phyloP scores from a whole-genome alignment of 2,113 vertebrate genomes.

The Varanus komodoensis region DNA sequence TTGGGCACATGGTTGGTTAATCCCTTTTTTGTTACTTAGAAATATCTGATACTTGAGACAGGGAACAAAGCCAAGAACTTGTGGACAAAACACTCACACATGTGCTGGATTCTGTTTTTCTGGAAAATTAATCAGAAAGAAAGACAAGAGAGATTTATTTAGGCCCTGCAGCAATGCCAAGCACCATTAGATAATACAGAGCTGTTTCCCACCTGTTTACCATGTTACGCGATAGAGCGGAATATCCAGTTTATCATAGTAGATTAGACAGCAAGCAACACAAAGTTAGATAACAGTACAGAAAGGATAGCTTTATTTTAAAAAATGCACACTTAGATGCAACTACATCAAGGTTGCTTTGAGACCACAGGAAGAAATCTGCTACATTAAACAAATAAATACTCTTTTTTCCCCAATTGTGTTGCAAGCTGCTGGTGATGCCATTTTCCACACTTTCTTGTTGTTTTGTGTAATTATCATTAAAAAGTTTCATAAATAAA shows the following conservation, averaged over 20 bases:
- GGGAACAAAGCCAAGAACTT: background rate
- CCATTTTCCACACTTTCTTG: background rate
- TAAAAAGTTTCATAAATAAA: slow-evolving; percentile 7
- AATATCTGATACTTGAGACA: background rate
- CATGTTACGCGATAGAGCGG: background rate
- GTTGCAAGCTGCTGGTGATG: background rate
- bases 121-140: slow-evolving; percentile 25
- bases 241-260: background rate
- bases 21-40: background rate
- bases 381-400: background rate
- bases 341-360: background rate
- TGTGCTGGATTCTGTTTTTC: background rate
- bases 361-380: background rate
- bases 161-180: background rate
- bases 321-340: background rate
- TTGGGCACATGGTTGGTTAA: background rate
- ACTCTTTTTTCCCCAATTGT: background rate
- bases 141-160: slow-evolving; percentile 29
- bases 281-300: background rate
- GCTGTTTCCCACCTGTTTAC: background rate
- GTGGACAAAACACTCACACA: background rate
- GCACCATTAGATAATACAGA: slow-evolving; percentile 1
- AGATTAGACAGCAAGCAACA: background rate
- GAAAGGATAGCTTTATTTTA: background rate
- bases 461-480: slow-evolving; percentile 15